Conservation (phyloP, 2,888 invertebrate species). For the Orchesellides sinensis region DNA sequence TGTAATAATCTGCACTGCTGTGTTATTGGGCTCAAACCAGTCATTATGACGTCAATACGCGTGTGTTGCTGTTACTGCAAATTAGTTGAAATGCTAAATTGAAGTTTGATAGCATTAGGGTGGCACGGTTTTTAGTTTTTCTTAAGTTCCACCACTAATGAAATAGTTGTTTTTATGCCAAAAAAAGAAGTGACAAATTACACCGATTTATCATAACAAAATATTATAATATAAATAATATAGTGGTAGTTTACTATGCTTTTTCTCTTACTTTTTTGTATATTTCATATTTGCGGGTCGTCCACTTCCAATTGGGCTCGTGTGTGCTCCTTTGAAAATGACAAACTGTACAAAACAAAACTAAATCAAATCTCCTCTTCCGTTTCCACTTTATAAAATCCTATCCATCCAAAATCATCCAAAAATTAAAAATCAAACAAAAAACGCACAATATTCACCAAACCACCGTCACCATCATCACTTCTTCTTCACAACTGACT, state of each 20-base stretch:
- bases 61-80: no score
- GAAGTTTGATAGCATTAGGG: no score
- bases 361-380: not conserved
- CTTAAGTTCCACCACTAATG: not conserved
- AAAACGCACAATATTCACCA: conserved; percentile 4
- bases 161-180: not conserved
- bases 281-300: conserved; percentile 70
- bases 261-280: conserved; percentile 57
- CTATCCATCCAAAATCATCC: no score
- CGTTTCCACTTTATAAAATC: not conserved
- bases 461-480: conserved; percentile 8
- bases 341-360: conserved; percentile 22
- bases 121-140: not conserved
- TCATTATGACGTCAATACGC: no score
- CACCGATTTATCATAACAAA: no score
- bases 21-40: no score
- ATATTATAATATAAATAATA: not conserved
- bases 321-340: conserved; percentile 62
- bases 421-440: not conserved
- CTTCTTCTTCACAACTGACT: conserved; percentile 21
- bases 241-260: conserved; percentile 44
- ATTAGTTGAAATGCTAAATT: no score
- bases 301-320: conserved; percentile 63
- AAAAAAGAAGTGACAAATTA: no score
- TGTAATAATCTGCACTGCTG: no score